Evolutionary conservation across 2,113 vertebrate genomes (phyloP).

Genomic region (Xenopus borealis): DNA sequence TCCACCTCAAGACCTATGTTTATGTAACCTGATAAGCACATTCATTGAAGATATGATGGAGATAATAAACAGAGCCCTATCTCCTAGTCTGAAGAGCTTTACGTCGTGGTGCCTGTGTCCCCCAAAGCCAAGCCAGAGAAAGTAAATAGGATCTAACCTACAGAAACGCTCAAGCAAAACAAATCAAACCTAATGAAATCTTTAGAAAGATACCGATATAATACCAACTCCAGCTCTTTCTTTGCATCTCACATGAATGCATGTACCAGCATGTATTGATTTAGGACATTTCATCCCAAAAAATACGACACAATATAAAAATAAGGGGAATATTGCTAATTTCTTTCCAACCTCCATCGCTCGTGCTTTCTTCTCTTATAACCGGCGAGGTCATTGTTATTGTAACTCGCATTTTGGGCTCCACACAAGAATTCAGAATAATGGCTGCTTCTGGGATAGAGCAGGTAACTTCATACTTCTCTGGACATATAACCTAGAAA

Average conservation of each 20-base stretch:
- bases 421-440: conserved; percentile 83
- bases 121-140: not conserved
- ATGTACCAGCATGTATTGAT: conserved; percentile 78
- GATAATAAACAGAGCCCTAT: too few species aligned
- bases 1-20: too few species aligned
- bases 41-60: too few species aligned
- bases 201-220: too few species aligned
- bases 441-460: conserved; percentile 88
- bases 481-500: conserved; percentile 84
- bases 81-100: not conserved
- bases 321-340: conserved; percentile 61
- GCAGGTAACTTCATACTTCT: conserved; percentile 94
- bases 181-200: too few species aligned
- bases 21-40: too few species aligned
- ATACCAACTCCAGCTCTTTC: too few species aligned
- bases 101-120: not conserved
- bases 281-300: conserved; percentile 66
- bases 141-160: too few species aligned
- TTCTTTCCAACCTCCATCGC: conserved; percentile 93
- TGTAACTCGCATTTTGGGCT: conserved; percentile 97
- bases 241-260: conserved; percentile 53
- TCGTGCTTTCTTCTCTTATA: conserved; percentile 88
- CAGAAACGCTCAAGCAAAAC: too few species aligned
- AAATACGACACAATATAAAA: conserved; percentile 50
- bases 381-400: conserved; percentile 95